Conservation (phyloP, 2,888 invertebrate species). For the Entomobrya proxima region DNA sequence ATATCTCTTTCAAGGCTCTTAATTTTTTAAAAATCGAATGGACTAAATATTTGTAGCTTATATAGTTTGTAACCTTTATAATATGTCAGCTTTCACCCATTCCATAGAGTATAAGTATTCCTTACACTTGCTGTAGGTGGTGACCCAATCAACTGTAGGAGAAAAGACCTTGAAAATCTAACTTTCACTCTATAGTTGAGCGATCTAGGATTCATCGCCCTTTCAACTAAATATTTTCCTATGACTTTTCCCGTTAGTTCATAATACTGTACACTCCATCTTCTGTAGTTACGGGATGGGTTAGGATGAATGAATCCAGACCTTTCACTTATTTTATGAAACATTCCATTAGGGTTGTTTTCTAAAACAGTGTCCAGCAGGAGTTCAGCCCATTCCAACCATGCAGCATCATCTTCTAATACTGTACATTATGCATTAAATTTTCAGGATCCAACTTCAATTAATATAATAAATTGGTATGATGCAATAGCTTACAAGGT, state of each 20-base stretch:
- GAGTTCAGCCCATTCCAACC: slow-evolving; percentile 95
- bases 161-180: slow-evolving; percentile 91
- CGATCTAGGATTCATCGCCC: slow-evolving; percentile 87
- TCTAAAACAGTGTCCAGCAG: slow-evolving; percentile 93
- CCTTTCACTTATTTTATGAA: slow-evolving; percentile 81
- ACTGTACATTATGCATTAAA: too few species aligned
- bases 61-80: too few species aligned
- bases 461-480: background rate
- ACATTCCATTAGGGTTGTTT: slow-evolving; percentile 85
- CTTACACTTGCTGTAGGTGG: slow-evolving; percentile 82
- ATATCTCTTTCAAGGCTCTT: slow-evolving; percentile 97
- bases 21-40: background rate
- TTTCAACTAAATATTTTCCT: slow-evolving; percentile 96
- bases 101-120: background rate
- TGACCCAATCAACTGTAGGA: slow-evolving; percentile 95
- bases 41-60: too few species aligned
- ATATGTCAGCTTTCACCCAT: background rate
- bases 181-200: slow-evolving; percentile 79
- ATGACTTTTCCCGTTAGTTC: slow-evolving; percentile 96
- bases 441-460: background rate
- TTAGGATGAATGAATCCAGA: slow-evolving; percentile 92
- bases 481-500: slow-evolving; percentile 23
- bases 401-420: slow-evolving; percentile 84
- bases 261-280: slow-evolving; percentile 87
- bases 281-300: slow-evolving; percentile 79